phyloP scores from a whole-genome alignment of 2,888 invertebrate genomes.

The Drosophila histrio region DNA sequence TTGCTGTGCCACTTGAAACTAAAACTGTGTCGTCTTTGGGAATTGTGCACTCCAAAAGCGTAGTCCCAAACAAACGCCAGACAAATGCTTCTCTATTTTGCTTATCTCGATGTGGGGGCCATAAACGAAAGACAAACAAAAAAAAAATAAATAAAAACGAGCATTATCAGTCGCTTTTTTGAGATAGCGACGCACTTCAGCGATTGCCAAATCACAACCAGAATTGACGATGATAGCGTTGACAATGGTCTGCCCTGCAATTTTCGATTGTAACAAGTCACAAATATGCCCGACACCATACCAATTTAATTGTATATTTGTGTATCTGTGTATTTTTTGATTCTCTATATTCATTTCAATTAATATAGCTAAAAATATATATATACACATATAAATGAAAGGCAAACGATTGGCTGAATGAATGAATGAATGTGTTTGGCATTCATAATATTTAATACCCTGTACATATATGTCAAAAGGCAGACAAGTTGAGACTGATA shows the following conservation, averaged over 20 bases:
- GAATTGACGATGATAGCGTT: not conserved
- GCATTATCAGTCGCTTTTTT: slow-evolving; percentile 15
- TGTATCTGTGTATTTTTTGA: not conserved
- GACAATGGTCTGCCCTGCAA: not conserved
- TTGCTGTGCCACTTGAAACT: not conserved
- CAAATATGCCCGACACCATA: slow-evolving; percentile 50
- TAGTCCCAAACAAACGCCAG: not conserved
- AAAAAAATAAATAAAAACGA: not conserved
- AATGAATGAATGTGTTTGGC: slow-evolving; percentile 25
- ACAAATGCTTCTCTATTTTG: not conserved
- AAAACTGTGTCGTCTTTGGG: slow-evolving; percentile 14
- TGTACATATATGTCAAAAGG: not conserved
- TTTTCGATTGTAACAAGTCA: slow-evolving; percentile 6
- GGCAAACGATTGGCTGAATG: slow-evolving; percentile 34
- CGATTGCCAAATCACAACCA: slow-evolving; percentile 12
- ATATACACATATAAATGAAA: slow-evolving; percentile 1
- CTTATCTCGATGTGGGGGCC: slow-evolving; percentile 3
- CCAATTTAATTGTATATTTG: slow-evolving; percentile 44
- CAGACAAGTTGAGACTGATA: not conserved
- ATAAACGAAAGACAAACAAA: not conserved
- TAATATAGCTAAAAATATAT: slow-evolving; percentile 45
- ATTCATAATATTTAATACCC: slow-evolving; percentile 28
- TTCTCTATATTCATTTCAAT: slow-evolving; percentile 48
- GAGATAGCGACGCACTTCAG: slow-evolving; percentile 10
- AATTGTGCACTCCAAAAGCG: slow-evolving; percentile 4